These are phyloP conservation scores for Gerris buenoi DNA, from an alignment of 1,140 invertebrate genomes.

Conservation along the genomic window DNA sequence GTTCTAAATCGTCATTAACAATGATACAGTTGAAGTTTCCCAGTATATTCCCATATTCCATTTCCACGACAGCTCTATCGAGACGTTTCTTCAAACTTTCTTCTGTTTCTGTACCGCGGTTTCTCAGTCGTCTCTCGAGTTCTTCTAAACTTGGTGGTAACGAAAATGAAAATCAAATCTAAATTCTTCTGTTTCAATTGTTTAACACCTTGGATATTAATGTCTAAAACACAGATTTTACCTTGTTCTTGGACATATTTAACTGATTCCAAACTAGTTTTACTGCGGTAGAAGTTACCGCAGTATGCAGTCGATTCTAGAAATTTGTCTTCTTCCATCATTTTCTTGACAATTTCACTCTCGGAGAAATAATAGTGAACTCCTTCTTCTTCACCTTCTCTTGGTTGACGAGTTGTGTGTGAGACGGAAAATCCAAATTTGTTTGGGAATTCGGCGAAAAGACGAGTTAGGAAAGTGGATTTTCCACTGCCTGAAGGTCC, in stretches of 20 bases:
- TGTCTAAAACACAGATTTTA: constrained; percentile 85
- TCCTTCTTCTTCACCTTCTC: constrained; percentile 56
- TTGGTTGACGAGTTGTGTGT: constrained; percentile 64
- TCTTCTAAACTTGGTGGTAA: constrained; percentile 76
- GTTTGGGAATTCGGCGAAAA: constrained; percentile 74
- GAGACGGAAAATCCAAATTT: constrained; percentile 89
- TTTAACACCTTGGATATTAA: constrained; percentile 91
- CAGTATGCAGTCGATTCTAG: constrained; percentile 84
- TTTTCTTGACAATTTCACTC: constrained; percentile 53
- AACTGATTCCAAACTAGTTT: constrained; percentile 73
- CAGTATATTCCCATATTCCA: constrained; percentile 60
- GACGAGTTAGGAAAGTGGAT: constrained; percentile 71
- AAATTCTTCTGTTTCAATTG: constrained; percentile 65
- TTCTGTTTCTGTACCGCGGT: constrained; percentile 76
- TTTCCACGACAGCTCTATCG: constrained; percentile 53
- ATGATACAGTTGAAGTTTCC: constrained; percentile 83
- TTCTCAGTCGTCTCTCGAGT: constrained; percentile 58
- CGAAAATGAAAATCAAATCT: constrained; percentile 73
- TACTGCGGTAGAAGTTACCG: constrained; percentile 77
- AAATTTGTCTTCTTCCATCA: constrained; percentile 69
- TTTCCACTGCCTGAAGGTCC: constrained; percentile 94
- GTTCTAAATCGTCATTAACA: constrained; percentile 81
- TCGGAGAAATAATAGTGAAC: constrained; percentile 79
- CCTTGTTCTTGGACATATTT: constrained; percentile 60
- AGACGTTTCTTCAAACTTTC: constrained; percentile 65